phyloP scores from a whole-genome alignment of 2,113 vertebrate species.

The Gopherus evgoodei region DNA sequence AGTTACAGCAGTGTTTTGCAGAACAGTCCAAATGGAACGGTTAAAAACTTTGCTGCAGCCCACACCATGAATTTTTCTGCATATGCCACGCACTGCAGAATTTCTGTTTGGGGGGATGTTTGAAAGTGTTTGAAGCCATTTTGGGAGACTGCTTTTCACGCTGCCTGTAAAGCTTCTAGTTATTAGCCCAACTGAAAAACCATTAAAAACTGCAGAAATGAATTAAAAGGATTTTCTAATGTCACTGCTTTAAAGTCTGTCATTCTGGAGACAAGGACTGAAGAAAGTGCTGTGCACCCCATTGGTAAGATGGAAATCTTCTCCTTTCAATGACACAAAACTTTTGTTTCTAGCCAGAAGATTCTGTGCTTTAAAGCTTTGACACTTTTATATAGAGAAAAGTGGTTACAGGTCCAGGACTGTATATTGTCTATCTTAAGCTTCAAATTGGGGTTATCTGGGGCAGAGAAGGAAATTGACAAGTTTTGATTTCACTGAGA shows the following conservation, averaged over 20 bases:
- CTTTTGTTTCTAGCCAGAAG: background rate
- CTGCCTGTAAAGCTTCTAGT: background rate
- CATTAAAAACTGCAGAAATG: background rate
- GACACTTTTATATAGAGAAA: background rate
- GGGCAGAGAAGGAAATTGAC: background rate
- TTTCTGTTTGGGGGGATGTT: background rate
- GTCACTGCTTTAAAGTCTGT: background rate
- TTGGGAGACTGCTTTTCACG: background rate
- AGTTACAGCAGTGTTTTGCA: accelerated
- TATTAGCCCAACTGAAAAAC: background rate
- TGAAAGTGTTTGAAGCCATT: background rate
- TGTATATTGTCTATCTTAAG: background rate
- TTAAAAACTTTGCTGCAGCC: background rate
- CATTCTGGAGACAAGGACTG: background rate
- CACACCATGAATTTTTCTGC: accelerated
- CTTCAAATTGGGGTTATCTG: accelerated
- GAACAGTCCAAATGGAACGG: background rate
- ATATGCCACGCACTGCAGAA: background rate
- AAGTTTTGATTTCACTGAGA: background rate
- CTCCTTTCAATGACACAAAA: background rate
- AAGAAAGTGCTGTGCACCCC: background rate
- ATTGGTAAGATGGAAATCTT: background rate
- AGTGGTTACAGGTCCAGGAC: background rate
- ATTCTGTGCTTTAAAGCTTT: background rate
- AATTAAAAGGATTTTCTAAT: background rate